Evolutionary conservation across 2,888 invertebrate species (phyloP), one percentile per base, ranked within the genome.

Genomic region (Dynastes tityus): DNA sequence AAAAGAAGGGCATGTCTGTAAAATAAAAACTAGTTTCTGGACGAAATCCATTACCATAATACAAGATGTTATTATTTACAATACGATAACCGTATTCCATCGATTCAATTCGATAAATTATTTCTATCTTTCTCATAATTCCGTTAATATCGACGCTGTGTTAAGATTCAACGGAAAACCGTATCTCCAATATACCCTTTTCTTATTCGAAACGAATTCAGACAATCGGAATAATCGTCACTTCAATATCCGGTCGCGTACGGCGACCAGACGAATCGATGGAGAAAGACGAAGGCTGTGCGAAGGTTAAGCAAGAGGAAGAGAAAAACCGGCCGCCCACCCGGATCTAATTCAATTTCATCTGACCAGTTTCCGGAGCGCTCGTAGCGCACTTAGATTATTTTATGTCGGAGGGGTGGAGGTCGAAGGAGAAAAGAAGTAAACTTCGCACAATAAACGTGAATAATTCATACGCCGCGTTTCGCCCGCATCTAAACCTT

Each of bases 381-480:
- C 71, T 32, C 9, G 63, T 11, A 22, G 49, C 49, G 49, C 63
- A 63, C 63, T 68, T 68, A 68, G 68, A 68, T 68, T 68, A 68
- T 68, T 68, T 68, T 68, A 68, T 49, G 68, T 63, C 13, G 63
- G 13, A 29, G 27, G 32, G 32, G 32, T n/a, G 32, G 63, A 63
- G 63, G 11, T 63, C 29, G 63, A 63, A 29, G 63, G 29, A 13
- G 9, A 63, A 61, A 63, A 29, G 63, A 29, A 63, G 63, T 63
- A 55, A 53, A 68, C 71, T 32, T 71, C 16, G 53, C 29, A 55
- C 74, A 63, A 74, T 74, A 74, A 74, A 74, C 61, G 45, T 74
- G 74, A 74, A 74, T 74, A 74, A 74, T 74, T 74, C 74, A 74
- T 74, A 49, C 32, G 32, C 13, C 13, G 71, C 27, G n/a, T 53